A percentile compares a stretch with the other conserved stretches of the same genome.
These are phyloP conservation scores for Podiceps cristatus DNA, from an alignment of 2,113 vertebrate species.

Conservation along the genomic window DNA sequence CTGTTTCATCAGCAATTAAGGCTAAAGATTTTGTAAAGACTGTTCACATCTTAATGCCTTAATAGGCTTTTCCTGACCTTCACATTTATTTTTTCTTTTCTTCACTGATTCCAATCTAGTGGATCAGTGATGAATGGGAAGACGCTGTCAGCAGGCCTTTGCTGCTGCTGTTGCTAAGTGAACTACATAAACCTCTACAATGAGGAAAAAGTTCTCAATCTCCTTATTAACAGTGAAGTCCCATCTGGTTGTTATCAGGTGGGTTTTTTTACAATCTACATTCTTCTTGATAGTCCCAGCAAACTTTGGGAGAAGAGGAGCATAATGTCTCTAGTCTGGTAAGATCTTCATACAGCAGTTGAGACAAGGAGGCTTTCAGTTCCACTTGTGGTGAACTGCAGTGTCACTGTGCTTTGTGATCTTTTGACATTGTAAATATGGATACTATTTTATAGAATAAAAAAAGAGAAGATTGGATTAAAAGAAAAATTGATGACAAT, in stretches of 20 bases:
- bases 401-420: background rate
- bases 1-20: conserved; percentile 13
- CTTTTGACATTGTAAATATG: background rate
- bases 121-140: background rate
- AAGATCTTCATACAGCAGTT: background rate
- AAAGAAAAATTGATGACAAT: background rate
- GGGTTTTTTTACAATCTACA: background rate
- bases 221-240: background rate
- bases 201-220: background rate
- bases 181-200: background rate
- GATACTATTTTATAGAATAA: background rate
- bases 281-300: background rate
- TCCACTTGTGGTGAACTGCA: background rate
- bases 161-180: background rate
- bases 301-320: background rate
- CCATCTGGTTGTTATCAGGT: background rate
- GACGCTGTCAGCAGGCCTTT: background rate
- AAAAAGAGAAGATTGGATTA: background rate
- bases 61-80: conserved; percentile 42
- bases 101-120: background rate
- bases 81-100: background rate
- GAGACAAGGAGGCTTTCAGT: background rate
- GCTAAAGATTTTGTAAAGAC: conserved; percentile 1
- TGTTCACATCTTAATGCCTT: background rate
- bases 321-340: background rate